Percentiles rank a stretch among this genome's conserved stretches.
phyloP scores from a whole-genome alignment of 2,113 vertebrate species.

The Ptychochromis oligacanthus region DNA sequence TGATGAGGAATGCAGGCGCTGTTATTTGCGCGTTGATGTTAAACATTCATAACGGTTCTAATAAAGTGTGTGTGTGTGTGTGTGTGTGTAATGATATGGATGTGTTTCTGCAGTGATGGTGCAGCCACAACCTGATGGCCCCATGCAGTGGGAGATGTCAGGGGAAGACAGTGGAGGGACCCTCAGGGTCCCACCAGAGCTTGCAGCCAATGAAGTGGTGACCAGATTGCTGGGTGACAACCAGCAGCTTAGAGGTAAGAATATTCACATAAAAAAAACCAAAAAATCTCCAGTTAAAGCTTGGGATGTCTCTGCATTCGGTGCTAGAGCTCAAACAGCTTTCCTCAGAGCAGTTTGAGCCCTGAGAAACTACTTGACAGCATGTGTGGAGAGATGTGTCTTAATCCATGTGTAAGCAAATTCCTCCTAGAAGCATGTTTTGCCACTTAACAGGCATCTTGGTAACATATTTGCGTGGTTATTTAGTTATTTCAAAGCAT shows the following conservation, averaged over 20 bases:
- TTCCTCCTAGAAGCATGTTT: background rate
- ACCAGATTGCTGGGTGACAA: slow-evolving; percentile 81
- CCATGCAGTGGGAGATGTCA: slow-evolving; percentile 80
- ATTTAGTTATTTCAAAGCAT: background rate
- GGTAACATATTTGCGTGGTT: background rate
- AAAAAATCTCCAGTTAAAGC: background rate
- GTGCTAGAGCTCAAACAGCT: background rate
- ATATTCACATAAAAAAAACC: background rate
- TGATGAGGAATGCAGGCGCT: background rate
- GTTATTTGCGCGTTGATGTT: background rate
- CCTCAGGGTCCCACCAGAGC: slow-evolving; percentile 80
- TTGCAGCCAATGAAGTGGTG: slow-evolving; percentile 81
- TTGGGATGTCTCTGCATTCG: background rate
- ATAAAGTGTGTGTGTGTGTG: background rate
- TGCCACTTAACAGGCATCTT: background rate
- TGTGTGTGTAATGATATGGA: background rate
- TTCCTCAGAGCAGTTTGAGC: background rate
- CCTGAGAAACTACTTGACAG: background rate
- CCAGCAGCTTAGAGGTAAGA: slow-evolving; percentile 83
- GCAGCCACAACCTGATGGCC: slow-evolving; percentile 82
- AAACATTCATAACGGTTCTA: background rate
- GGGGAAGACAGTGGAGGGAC: slow-evolving; percentile 77
- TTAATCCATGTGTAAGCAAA: background rate
- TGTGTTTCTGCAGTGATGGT: slow-evolving; percentile 73
- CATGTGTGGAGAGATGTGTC: background rate